These are phyloP conservation scores for Phylloscopus collybita DNA, from an alignment of 2,797 vertebrate species.

Conservation along the genomic window DNA sequence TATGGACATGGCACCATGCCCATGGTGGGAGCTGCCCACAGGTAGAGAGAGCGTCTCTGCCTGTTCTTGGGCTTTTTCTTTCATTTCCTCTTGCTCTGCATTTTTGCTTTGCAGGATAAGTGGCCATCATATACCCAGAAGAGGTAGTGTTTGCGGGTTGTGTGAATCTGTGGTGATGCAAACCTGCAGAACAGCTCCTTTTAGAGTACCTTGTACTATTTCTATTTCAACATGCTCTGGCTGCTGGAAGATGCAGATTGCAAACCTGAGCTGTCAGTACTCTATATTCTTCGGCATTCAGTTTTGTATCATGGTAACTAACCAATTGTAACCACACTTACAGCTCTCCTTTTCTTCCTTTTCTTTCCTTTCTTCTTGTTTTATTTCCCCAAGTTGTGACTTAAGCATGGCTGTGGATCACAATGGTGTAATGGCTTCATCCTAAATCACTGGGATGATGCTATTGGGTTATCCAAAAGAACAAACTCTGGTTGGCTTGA, in stretches of 20 bases:
- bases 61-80: background rate
- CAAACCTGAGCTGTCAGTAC: background rate
- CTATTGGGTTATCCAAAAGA: background rate
- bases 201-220: background rate
- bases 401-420: background rate
- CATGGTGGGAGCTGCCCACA: background rate
- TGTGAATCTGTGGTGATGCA: background rate
- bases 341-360: background rate
- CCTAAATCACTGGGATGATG: background rate
- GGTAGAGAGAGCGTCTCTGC: background rate
- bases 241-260: background rate
- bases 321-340: background rate
- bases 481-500: background rate
- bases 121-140: background rate
- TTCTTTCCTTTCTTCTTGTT: background rate
- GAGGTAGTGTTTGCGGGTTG: background rate
- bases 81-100: background rate
- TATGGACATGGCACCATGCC: background rate
- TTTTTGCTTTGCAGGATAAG: background rate
- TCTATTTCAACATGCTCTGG: background rate
- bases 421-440: background rate
- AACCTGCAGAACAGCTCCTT: background rate
- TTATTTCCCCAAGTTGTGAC: background rate
- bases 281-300: background rate
- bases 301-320: background rate